Base-by-base conservation (phyloP, 2,888 invertebrate species). In the Cataglyphis altisquamis region DNA sequence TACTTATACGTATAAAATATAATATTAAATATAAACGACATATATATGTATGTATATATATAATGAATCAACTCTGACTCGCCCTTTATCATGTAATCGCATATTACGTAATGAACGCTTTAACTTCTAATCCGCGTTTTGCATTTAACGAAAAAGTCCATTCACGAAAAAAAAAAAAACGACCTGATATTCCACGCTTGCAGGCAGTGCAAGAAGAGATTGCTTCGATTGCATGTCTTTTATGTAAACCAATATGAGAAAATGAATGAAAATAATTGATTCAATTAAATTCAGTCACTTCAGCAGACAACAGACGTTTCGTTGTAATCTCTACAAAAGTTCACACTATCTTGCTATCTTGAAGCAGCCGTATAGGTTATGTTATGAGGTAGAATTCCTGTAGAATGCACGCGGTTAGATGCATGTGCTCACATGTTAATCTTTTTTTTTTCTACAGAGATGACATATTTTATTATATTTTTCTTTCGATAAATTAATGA, bases 71-170 rank as follows among this genome's bases (percentile, higher is more conserved):
- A 32, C 15, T n/a, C 15, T 6, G 12, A 32, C 15, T n/a, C 15
- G 21, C 4, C 52, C 70, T 36, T 72, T 18, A 18, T 72, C 57
- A 57, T 39, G 72, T 72, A 72, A 72, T 12, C 72, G 15, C 9
- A 12, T 9, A 36, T 72, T 72, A 72, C 3, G 39, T 6, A 72
- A 72, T 3, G 10, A 70, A 6, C 3, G 52, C 8, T n/a, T 29
- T 29, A 29, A 29, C 25, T 29, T 29, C 25, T 29, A 29, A 55
- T 1, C 18, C n/a, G 18, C n/a, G 21, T 1, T 25, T 21, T 57
- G n/a, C 21, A 21, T 21, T 57, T 12, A n/a, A 10, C 21, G 15
- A 25, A 57, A 18, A 21, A 57, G 0, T 64, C 12, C 6, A 18
- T 3, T 66, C 25, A 12, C 0, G n/a, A 70, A 15, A 55, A 21